Evolutionary conservation across 2,888 invertebrate genomes (phyloP).

Genomic region (Liopterus haemorrhoidalis): DNA sequence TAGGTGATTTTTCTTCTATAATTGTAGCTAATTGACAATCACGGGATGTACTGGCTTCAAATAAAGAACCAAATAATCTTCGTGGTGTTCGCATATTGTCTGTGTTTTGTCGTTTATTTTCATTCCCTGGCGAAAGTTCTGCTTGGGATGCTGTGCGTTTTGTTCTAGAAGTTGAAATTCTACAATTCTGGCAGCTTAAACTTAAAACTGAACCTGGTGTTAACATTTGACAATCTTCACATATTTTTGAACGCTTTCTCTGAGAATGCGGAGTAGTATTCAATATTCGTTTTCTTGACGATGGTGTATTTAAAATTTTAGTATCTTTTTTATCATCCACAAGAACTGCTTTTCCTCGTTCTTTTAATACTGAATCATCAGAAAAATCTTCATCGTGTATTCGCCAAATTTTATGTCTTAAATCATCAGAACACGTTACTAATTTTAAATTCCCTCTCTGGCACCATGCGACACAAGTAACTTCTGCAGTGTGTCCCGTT

Average conservation of each 20-base stretch:
- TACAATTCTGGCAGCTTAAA: slow-evolving; percentile 35
- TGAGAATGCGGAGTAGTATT: slow-evolving; percentile 51
- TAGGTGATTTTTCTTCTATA: slow-evolving; percentile 34
- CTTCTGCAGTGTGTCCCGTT: slow-evolving; percentile 76
- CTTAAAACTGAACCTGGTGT: slow-evolving; percentile 21
- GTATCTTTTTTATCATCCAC: slow-evolving; percentile 36
- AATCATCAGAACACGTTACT: slow-evolving; percentile 81
- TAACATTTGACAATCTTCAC: slow-evolving; percentile 16
- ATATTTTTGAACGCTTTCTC: slow-evolving; percentile 42
- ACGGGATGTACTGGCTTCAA: slow-evolving; percentile 32
- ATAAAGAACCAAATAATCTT: slow-evolving; percentile 44
- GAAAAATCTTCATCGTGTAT: slow-evolving; percentile 53
- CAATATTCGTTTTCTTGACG: slow-evolving; percentile 28
- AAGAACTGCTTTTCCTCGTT: slow-evolving; percentile 32
- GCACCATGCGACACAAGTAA: slow-evolving; percentile 82
- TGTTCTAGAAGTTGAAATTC: slow-evolving; percentile 16
- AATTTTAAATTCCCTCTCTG: slow-evolving; percentile 53
- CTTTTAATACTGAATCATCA: slow-evolving; percentile 41
- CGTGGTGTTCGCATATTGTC: slow-evolving; percentile 43
- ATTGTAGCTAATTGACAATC: slow-evolving; percentile 39
- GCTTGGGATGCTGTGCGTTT: slow-evolving; percentile 16
- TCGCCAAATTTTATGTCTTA: slow-evolving; percentile 70
- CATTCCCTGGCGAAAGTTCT: slow-evolving; percentile 10
- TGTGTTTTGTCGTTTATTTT: slow-evolving; percentile 45
- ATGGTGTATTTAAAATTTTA: slow-evolving; percentile 30